phyloP scores from a whole-genome alignment of 2,888 invertebrate genomes.

The Mellilla xanthometata region DNA sequence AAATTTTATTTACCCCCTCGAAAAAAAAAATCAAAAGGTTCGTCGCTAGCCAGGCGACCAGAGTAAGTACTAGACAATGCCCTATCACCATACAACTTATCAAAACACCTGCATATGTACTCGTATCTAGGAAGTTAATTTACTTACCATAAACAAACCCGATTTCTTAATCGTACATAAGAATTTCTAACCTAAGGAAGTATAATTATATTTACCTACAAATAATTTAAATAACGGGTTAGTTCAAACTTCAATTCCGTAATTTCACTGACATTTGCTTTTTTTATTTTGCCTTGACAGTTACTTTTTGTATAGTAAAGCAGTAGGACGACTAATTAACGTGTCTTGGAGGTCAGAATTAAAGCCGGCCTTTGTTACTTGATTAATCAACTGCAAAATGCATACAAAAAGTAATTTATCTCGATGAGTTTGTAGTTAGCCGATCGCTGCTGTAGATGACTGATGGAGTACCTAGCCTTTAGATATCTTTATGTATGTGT shows the following conservation, averaged over 20 bases:
- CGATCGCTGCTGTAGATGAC: background rate
- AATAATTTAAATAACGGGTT: conserved; percentile 8
- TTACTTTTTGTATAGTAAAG: conserved; percentile 52
- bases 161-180: no score
- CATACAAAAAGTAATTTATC: conserved; percentile 31
- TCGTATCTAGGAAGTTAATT: no score
- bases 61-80: no score
- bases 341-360: conserved; percentile 43
- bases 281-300: conserved; percentile 60
- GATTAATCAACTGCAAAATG: conserved; percentile 67
- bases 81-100: no score
- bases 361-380: conserved; percentile 67
- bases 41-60: no score
- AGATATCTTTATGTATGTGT: no score
- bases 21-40: no score
- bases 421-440: background rate
- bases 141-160: no score
- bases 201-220: background rate
- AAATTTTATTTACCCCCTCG: no score
- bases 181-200: background rate
- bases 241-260: conserved; percentile 17
- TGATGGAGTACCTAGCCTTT: no score
- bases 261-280: conserved; percentile 45
- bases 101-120: no score
- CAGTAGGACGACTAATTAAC: conserved; percentile 51